These are phyloP conservation scores for Marcusenius ussheri DNA, from an alignment of 2,113 vertebrate species.

Conservation along the genomic window DNA sequence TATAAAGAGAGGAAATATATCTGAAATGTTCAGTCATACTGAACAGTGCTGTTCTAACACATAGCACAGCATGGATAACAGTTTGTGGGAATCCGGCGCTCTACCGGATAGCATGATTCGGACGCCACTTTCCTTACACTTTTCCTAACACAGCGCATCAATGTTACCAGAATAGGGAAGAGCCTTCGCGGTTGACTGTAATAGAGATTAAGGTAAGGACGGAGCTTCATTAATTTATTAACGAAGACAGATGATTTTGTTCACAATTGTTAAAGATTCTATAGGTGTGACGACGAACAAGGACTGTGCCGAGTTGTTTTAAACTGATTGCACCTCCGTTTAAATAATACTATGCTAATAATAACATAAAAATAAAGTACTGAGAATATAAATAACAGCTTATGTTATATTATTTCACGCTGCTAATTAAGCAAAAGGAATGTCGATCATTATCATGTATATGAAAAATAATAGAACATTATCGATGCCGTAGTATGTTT, in stretches of 20 bases:
- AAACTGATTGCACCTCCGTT: constrained; percentile 36
- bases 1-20: constrained; percentile 99
- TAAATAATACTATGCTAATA: constrained; percentile 30
- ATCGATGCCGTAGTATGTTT: background rate
- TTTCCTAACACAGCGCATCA: constrained; percentile 51
- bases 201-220: constrained; percentile 74
- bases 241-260: constrained; percentile 44
- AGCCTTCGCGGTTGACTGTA: constrained; percentile 56
- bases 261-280: constrained; percentile 33
- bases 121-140: constrained; percentile 52
- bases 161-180: constrained; percentile 57
- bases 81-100: constrained; percentile 67
- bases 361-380: background rate
- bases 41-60: constrained; percentile 81
- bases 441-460: background rate
- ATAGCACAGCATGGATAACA: constrained; percentile 60
- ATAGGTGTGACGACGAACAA: constrained; percentile 47
- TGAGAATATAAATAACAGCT: background rate
- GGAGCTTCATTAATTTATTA: constrained; percentile 47
- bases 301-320: constrained; percentile 44
- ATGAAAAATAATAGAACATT: background rate
- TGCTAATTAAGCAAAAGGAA: background rate
- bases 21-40: constrained; percentile 96
- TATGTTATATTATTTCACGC: background rate
- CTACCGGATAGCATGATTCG: constrained; percentile 28